Conservation (phyloP, 2,888 invertebrate species). For the Chrysodeixis includens region DNA sequence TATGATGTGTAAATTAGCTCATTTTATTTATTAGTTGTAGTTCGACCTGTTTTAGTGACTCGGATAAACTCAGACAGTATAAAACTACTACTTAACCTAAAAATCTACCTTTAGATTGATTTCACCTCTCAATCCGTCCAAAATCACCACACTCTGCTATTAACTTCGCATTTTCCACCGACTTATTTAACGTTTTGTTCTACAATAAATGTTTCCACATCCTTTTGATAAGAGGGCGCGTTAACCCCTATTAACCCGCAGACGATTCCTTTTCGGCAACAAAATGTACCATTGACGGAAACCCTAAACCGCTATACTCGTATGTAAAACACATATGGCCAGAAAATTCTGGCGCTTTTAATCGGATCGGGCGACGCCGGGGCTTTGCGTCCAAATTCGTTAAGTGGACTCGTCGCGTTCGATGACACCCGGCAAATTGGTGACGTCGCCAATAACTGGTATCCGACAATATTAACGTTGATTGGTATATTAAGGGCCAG, state of each 20-base stretch:
- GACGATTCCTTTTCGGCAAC: background rate
- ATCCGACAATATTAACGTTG: slow-evolving; percentile 38
- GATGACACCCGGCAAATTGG: slow-evolving; percentile 50
- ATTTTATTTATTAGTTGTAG: too few species aligned
- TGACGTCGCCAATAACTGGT: slow-evolving; percentile 49
- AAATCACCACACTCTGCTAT: too few species aligned
- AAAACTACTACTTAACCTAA: too few species aligned
- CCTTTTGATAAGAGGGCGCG: background rate
- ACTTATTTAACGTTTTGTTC: background rate
- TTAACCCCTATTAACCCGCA: background rate
- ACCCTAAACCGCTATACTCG: slow-evolving; percentile 7
- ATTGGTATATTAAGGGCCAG: slow-evolving; percentile 27
- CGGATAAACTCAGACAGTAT: too few species aligned
- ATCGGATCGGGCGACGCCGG: slow-evolving; percentile 43
- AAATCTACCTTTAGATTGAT: too few species aligned
- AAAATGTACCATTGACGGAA: background rate
- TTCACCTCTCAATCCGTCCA: too few species aligned
- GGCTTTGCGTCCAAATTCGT: slow-evolving; percentile 52
- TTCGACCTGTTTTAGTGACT: too few species aligned
- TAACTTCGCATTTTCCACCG: too few species aligned
- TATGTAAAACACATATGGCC: slow-evolving; percentile 27
- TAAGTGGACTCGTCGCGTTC: slow-evolving; percentile 53
- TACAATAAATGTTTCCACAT: background rate
- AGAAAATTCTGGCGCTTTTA: slow-evolving; percentile 47
- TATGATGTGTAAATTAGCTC: too few species aligned